Conservation (phyloP, 1,140 invertebrate genomes). For the Scaptomyza hsui region DNA sequence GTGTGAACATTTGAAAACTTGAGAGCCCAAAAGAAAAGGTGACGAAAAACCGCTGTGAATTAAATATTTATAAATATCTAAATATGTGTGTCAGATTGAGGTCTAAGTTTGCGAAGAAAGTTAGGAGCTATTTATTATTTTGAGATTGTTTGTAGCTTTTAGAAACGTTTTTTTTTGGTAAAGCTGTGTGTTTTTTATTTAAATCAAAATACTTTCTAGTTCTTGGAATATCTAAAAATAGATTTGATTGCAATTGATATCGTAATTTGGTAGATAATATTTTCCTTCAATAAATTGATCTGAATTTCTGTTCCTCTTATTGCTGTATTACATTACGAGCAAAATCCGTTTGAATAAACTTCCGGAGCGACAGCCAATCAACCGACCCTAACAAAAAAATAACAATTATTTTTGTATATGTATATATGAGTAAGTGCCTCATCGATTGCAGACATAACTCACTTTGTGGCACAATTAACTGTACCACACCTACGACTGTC, state of each 20-base stretch:
- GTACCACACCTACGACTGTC: slow-evolving; percentile 40
- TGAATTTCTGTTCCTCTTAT: slow-evolving; percentile 1
- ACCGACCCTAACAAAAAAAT: slow-evolving; percentile 10
- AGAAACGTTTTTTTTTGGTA: slow-evolving; percentile 8
- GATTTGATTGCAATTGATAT: no score
- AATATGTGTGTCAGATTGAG: no score
- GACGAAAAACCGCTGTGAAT: slow-evolving; percentile 36
- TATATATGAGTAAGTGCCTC: slow-evolving; percentile 35
- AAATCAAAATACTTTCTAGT: background rate
- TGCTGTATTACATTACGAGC: slow-evolving; percentile 8
- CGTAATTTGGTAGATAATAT: no score
- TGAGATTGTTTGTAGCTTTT: no score
- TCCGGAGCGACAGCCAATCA: slow-evolving; percentile 27
- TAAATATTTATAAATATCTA: slow-evolving; percentile 39
- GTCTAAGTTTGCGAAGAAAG: no score
- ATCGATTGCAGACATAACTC: slow-evolving; percentile 68
- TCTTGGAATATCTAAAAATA: background rate
- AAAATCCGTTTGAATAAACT: slow-evolving; percentile 40
- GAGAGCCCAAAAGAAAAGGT: slow-evolving; percentile 1
- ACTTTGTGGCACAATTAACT: slow-evolving; percentile 69
- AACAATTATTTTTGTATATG: slow-evolving; percentile 1
- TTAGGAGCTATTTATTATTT: no score
- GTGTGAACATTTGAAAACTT: slow-evolving; percentile 34
- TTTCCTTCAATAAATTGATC: no score
- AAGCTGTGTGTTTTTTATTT: background rate